Evolutionary conservation across 2,797 vertebrate species (phyloP).

Genomic region (Malurus leucopterus): DNA sequence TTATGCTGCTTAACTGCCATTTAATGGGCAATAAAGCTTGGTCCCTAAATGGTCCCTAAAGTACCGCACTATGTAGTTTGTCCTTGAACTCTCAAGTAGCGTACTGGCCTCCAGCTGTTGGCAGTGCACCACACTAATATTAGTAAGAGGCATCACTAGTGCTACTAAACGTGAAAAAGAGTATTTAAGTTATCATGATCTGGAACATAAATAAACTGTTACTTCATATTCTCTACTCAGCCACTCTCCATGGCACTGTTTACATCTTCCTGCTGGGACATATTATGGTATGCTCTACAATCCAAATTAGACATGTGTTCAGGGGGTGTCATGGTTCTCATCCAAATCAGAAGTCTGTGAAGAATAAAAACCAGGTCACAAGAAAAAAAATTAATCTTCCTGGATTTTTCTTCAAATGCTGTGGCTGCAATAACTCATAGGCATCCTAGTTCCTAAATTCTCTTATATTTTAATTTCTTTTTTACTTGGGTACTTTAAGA

Average conservation of each 20-base stretch:
- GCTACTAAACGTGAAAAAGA: neutral
- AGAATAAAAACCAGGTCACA: neutral
- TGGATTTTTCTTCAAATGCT: neutral
- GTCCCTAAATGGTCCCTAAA: neutral
- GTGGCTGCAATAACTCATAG: neutral
- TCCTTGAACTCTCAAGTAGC: neutral
- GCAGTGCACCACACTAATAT: neutral
- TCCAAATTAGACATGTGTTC: neutral
- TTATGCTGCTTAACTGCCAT: neutral
- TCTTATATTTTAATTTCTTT: neutral
- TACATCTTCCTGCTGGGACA: neutral
- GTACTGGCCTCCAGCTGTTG: neutral
- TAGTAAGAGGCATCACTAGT: neutral
- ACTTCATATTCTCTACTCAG: neutral
- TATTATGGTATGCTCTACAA: neutral
- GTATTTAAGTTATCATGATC: neutral
- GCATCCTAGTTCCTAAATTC: neutral
- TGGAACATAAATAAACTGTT: slow-evolving; percentile 7
- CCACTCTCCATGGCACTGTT: neutral
- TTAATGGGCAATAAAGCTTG: neutral
- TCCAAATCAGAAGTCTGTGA: neutral
- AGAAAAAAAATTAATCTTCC: neutral
- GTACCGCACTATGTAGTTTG: neutral
- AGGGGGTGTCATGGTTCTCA: neutral
- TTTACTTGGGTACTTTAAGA: neutral